Percentiles rank a stretch among this genome's conserved stretches.
Conservation (phyloP, 2,113 vertebrate species). For the Sula dactylatra region DNA sequence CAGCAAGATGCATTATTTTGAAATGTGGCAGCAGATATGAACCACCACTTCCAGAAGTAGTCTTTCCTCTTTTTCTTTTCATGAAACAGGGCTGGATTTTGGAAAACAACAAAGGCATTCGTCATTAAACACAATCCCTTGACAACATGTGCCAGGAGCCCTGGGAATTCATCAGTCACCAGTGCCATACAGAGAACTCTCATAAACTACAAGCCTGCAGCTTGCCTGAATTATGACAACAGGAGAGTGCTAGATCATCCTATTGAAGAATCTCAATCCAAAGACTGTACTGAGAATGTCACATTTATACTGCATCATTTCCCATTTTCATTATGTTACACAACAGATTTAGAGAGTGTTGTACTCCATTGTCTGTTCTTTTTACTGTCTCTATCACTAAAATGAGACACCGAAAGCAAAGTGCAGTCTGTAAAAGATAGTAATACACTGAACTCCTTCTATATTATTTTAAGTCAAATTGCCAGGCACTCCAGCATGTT, state of each 20-base stretch:
- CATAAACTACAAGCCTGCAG: background rate
- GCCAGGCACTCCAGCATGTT: background rate
- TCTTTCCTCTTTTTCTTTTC: background rate
- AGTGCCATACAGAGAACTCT: background rate
- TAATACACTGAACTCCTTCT: background rate
- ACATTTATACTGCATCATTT: background rate
- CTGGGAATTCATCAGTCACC: background rate
- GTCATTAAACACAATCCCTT: background rate
- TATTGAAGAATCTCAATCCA: background rate
- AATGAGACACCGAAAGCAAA: background rate
- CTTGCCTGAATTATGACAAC: background rate
- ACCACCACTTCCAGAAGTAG: background rate
- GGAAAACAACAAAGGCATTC: background rate
- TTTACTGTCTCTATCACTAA: background rate
- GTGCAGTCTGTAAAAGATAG: background rate
- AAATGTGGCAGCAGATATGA: background rate
- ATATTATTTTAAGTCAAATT: constrained; percentile 31
- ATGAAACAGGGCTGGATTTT: background rate
- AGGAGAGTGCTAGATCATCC: background rate
- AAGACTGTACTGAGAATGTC: background rate
- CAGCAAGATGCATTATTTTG: background rate
- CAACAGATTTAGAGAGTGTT: constrained; percentile 22
- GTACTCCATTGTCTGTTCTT: background rate
- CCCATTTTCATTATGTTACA: background rate
- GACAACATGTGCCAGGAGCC: background rate